phyloP scores from a whole-genome alignment of 2,888 invertebrate species.

The Abscondita cerata region DNA sequence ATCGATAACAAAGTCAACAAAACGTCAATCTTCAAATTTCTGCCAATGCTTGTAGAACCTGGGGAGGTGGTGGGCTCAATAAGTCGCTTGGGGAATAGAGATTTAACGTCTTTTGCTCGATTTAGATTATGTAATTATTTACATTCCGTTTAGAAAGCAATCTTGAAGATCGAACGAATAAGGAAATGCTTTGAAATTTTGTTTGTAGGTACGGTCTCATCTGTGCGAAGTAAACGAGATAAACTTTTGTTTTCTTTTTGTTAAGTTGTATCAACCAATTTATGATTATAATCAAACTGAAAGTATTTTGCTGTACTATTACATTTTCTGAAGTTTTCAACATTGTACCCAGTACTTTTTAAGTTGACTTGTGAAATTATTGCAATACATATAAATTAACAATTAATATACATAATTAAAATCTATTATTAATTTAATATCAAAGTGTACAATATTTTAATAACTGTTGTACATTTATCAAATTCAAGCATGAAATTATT shows the following conservation, averaged over 20 bases:
- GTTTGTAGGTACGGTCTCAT: conserved; percentile 19
- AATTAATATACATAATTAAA: too few relatives aligned
- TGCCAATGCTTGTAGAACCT: conserved; percentile 23
- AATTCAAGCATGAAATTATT: too few relatives aligned
- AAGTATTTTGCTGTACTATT: too few relatives aligned
- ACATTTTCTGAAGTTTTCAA: too few relatives aligned
- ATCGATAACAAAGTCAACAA: conserved; percentile 38
- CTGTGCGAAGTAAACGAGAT: conserved; percentile 13
- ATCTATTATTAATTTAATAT: too few relatives aligned
- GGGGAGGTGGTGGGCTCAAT: conserved; percentile 27
- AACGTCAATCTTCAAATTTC: conserved; percentile 35
- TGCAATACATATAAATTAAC: too few relatives aligned
- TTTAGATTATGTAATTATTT: conserved; percentile 50
- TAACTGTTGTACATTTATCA: too few relatives aligned
- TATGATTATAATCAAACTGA: too few relatives aligned
- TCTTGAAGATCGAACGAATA: conserved; percentile 11
- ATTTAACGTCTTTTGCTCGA: conserved; percentile 44
- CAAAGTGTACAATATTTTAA: too few relatives aligned
- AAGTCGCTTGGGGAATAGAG: conserved; percentile 29
- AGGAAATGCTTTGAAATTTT: conserved; percentile 21
- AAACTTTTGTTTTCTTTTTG: background rate
- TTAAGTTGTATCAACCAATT: too few relatives aligned
- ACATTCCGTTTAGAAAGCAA: conserved; percentile 45
- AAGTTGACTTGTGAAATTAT: too few relatives aligned
- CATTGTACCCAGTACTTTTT: too few relatives aligned